Evolutionary conservation across 2,888 invertebrate genomes (phyloP), one percentile per base, ranked within the genome.

Genomic region (Acleris laterana): DNA sequence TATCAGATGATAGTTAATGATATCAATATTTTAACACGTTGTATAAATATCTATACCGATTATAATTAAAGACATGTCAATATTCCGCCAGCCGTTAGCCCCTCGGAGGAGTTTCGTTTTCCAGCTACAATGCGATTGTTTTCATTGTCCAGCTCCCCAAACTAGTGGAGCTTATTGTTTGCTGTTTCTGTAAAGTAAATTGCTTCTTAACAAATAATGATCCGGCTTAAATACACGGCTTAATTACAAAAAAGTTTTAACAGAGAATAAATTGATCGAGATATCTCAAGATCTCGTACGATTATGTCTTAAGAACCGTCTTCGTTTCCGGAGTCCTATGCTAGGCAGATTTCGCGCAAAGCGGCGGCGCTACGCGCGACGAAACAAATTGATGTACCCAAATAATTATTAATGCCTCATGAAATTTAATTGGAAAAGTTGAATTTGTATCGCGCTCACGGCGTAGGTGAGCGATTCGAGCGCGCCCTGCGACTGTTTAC

Each of bases 371-470:
- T 68, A 57, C 65, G 64, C 72, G 88, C 87, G 88, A 89, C 89
- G 93, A 91, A 93, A 93, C 93, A 93, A 93, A 93, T 93, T 93
- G 93, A 93, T 93, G 93, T 93, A 93, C 93, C 93, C 90, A 92
- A 93, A 93, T 93, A 93, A 93, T 93, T 93, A 93, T 93, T 93
- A 93, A 93, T 93, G 93, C 93, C 91, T 93, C 93, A 93, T 91
- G 93, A 93, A 93, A 93, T 93, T 93, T 93, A 93, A 93, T 93
- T 93, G 93, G 93, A 93, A 93, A 93, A 93, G 93, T 93, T 93
- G 93, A 93, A 93, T 93, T 92, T 90, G 92, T 93, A 90, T 90
- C 92, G 88, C 87, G 90, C 87, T 89, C 88, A 89, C 91, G 90
- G 90, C 88, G 90, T 91, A 92, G 92, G 93, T 92, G 91, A 89